These are phyloP conservation scores for Enteromius treurensis DNA, from an alignment of 2,797 vertebrate species.

Conservation along the genomic window DNA sequence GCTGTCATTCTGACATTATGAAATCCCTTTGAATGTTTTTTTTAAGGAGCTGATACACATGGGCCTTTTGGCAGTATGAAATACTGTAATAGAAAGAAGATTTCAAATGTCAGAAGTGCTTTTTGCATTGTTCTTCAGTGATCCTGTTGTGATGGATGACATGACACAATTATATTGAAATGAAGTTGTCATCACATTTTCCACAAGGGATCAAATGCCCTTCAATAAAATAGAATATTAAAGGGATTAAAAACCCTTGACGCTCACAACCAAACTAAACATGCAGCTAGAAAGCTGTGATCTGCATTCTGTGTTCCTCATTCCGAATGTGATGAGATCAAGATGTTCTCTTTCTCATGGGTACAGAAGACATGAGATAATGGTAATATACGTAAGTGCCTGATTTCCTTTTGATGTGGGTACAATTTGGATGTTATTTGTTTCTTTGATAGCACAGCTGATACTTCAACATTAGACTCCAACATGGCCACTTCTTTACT, in stretches of 20 bases:
- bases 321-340: conserved; percentile 9
- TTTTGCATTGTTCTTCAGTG: conserved; percentile 8
- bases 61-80: not conserved
- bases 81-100: not conserved
- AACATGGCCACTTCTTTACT: conserved; percentile 23
- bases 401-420: conserved; percentile 14
- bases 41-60: not conserved
- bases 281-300: not conserved
- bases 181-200: conserved; percentile 27
- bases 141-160: conserved; percentile 6
- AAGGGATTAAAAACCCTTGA: conserved; percentile 12
- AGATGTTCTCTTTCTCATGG: conserved; percentile 16
- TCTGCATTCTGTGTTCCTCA: conserved; percentile 11
- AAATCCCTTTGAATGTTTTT: not conserved
- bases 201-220: conserved; percentile 5
- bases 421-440: conserved; percentile 22
- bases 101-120: conserved; percentile 18
- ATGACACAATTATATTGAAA: conserved; percentile 13
- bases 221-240: conserved; percentile 4
- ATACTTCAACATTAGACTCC: conserved; percentile 28
- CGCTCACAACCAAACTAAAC: conserved; percentile 16
- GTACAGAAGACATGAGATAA: not conserved
- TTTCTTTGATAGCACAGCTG: conserved; percentile 21
- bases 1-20: not conserved
- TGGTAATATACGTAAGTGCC: conserved; percentile 15